A percentile compares a stretch with the other conserved stretches of the same genome.
Conservation (phyloP, 2,888 invertebrate species). For the Eutolmus rufibarbis region DNA sequence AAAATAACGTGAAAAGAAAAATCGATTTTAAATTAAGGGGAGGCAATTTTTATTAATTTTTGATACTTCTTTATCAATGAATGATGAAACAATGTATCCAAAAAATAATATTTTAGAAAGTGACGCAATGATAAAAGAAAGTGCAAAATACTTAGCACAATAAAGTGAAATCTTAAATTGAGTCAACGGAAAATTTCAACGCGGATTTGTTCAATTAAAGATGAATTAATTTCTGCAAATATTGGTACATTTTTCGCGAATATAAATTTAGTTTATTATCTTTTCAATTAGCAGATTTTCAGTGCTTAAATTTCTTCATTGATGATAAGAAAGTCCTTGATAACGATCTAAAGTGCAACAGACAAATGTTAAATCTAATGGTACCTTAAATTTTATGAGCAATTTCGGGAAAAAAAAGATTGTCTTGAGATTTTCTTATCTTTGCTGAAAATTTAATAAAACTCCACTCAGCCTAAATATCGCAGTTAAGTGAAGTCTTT, state of each 20-base stretch:
- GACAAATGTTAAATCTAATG: not conserved
- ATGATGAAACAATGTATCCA: not conserved
- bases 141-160: not conserved
- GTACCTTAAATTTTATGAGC: not conserved
- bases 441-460: not conserved
- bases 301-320: no score
- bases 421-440: not conserved
- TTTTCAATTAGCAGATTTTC: not conserved
- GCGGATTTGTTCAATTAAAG: not conserved
- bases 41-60: no score
- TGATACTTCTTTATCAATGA: no score
- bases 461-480: not conserved
- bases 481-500: not conserved
- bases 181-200: not conserved
- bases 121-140: not conserved
- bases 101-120: not conserved
- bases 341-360: not conserved
- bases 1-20: no score
- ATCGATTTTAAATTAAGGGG: no score
- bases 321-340: no score
- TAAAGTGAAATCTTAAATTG: not conserved
- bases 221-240: not conserved
- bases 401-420: not conserved
- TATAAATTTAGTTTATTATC: not conserved
- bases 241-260: not conserved